Conservation (phyloP, 2,888 invertebrate genomes). For the Spodoptera picta region DNA sequence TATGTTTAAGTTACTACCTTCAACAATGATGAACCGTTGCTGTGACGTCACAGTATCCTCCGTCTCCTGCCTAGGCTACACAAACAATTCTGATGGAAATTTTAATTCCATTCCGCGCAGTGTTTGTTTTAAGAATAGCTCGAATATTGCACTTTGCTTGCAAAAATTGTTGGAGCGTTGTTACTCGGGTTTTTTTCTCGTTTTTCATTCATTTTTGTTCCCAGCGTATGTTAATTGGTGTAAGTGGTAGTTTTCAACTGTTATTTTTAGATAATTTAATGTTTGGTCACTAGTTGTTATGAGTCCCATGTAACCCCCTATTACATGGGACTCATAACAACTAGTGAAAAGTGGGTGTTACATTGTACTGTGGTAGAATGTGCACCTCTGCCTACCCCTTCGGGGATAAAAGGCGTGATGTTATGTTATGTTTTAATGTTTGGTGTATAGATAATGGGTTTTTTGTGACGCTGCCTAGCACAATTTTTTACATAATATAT, state of each 20-base stretch:
- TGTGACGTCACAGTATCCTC: slow-evolving; percentile 44
- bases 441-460: not conserved
- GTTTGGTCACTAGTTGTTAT: no score
- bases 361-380: no score
- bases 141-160: slow-evolving; percentile 61
- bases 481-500: no score
- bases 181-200: slow-evolving; percentile 4
- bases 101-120: slow-evolving; percentile 65
- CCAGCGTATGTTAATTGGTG: slow-evolving; percentile 30
- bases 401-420: no score
- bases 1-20: slow-evolving; percentile 1
- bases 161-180: slow-evolving; percentile 46
- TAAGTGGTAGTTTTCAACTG: slow-evolving; percentile 15
- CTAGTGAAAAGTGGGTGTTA: no score
- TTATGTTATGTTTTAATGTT: no score
- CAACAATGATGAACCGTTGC: slow-evolving; percentile 42
- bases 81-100: slow-evolving; percentile 73
- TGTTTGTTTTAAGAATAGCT: slow-evolving; percentile 67
- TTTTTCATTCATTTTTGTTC: slow-evolving; percentile 22
- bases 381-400: no score
- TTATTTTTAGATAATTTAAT: not conserved
- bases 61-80: slow-evolving; percentile 47
- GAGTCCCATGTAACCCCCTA: no score
- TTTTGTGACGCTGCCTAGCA: not conserved
- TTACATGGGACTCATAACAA: no score